Base-by-base conservation (phyloP, 2,888 invertebrate genomes). In the Pemphredon lugubris region DNA sequence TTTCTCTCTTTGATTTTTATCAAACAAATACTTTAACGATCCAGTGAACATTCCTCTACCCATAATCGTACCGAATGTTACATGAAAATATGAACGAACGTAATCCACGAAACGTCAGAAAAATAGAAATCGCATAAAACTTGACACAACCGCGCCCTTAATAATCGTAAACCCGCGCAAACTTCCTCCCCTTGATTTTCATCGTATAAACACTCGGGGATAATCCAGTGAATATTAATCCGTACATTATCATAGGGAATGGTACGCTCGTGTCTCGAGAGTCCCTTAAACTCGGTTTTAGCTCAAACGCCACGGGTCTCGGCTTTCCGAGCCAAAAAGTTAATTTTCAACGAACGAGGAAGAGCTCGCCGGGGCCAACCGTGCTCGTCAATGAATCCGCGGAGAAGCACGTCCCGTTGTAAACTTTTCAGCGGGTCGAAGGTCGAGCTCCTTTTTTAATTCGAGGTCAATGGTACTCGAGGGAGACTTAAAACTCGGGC, bases 381-480 rank as follows among this genome's bases (percentile, higher is more conserved):
- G 23, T 23, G 40, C 20, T 47, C 47, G 65, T 65, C 50, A 60
- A 71, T 73, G 65, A 64, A 65, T 71, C 55, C 59, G 48, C 58
- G 42, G n/a, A 26, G 44, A 69, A 54, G 54, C 30, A 45, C 39
- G 37, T 54, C 39, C 13, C 51, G 48, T 47, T 48, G 77, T 65
- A 48, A 71, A 78, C 48, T 78, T 68, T 71, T 39, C 71, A 58
- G 40, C 77, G 67, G 58, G 39, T 40, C 64, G 63, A 73, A 75
- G 77, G 72, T 72, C 66, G 79, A 57, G 45, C 60, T 57, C 61
- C 59, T n/a, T 58, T 70, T 80, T 76, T 73, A 81, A 81, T 81
- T 82, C 75, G 81, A 73, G 81, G 81, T 81, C 81, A 81, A 74
- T 81, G 73, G 76, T 74, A 55, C 82, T 75, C 77, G 75, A 77